Conservation (phyloP, 2,888 invertebrate species). For the Altica lythri region DNA sequence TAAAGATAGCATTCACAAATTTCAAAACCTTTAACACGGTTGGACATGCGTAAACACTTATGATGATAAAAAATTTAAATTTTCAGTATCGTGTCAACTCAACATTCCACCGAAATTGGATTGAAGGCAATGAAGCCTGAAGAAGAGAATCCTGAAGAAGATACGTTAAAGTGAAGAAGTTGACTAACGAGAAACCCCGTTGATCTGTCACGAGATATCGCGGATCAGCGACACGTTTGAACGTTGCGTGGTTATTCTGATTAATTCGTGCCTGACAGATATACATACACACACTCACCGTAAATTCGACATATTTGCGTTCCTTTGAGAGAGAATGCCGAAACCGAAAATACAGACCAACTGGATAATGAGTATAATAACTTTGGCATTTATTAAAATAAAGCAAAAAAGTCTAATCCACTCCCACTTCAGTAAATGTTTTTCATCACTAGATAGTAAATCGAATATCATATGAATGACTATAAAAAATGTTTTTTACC, state of each 20-base stretch:
- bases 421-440: too few relatives aligned
- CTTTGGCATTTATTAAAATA: too few relatives aligned
- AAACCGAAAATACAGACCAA: too few relatives aligned
- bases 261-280: constrained; percentile 1
- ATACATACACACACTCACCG: too few relatives aligned
- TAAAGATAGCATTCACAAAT: too few relatives aligned
- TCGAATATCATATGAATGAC: too few relatives aligned
- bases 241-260: constrained; percentile 25
- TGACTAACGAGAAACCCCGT: constrained; percentile 51
- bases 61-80: constrained; percentile 26
- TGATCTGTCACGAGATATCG: constrained; percentile 44
- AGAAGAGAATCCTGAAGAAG: neutral
- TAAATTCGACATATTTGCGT: constrained; percentile 5
- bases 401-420: too few relatives aligned
- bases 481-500: too few relatives aligned
- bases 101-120: constrained; percentile 37
- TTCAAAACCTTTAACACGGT: constrained; percentile 1
- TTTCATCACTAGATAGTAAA: too few relatives aligned
- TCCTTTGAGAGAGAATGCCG: neutral
- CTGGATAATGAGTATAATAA: too few relatives aligned
- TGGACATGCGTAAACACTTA: constrained; percentile 12
- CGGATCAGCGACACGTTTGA: constrained; percentile 47
- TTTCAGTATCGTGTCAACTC: constrained; percentile 42
- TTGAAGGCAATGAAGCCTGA: constrained; percentile 34
- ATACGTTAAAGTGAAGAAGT: constrained; percentile 47